Evolutionary conservation across 2,113 vertebrate species (phyloP).

Genomic region (Calidris pygmaea): DNA sequence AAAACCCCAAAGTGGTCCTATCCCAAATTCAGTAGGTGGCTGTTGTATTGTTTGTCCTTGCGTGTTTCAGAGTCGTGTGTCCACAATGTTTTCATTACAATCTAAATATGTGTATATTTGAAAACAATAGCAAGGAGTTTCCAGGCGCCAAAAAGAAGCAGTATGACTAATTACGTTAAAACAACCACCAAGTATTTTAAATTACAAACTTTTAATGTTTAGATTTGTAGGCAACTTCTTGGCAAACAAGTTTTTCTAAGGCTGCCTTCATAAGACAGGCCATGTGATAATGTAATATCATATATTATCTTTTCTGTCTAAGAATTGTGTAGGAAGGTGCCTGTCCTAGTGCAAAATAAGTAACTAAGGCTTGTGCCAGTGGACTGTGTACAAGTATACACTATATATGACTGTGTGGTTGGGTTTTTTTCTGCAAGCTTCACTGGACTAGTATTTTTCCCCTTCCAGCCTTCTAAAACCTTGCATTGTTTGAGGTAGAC

Average conservation of each 20-base stretch:
- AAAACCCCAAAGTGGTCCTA: fast-evolving
- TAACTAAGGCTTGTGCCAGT: background rate
- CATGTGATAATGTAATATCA: background rate
- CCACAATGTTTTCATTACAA: background rate
- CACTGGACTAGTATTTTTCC: background rate
- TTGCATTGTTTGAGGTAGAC: background rate
- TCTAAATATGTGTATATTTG: background rate
- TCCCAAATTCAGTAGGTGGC: background rate
- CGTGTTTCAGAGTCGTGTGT: background rate
- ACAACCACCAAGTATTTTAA: background rate
- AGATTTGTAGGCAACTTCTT: background rate
- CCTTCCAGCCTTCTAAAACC: background rate
- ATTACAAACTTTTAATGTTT: background rate
- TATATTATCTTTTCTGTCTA: background rate
- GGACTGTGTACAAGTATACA: background rate
- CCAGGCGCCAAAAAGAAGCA: background rate
- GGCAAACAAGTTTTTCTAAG: background rate
- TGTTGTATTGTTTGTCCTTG: background rate
- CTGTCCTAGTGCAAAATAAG: background rate
- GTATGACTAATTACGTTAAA: background rate
- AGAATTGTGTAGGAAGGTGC: background rate
- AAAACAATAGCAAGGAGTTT: background rate
- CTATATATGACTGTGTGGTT: background rate
- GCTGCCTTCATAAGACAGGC: background rate
- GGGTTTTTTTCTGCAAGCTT: background rate